Evolutionary conservation across 2,888 invertebrate genomes (phyloP), one percentile per base, ranked within the genome.

Genomic region (Oligia latruncula): DNA sequence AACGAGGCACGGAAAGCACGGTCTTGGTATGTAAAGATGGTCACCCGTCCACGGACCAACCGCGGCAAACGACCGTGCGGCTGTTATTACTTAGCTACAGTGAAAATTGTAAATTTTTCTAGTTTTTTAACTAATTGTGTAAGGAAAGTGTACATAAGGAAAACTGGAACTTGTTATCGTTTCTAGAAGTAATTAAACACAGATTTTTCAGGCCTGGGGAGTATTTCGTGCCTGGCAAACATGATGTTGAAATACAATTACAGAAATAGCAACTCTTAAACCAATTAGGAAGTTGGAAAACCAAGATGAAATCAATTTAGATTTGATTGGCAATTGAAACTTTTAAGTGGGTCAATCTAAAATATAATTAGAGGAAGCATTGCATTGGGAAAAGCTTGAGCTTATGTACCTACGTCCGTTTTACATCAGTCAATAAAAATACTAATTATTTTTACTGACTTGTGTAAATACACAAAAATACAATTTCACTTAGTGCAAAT

Each of bases 221-320:
- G 9, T 9, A 49, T 17, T 74, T 81, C 23, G 11, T 68, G 52
- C 23, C 35, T 62, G 67, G 40, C 60, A 62, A 72, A 58, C 35
- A 66, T 83, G 62, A 74, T 68, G 15, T 68, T 64, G 52, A 74
- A 81, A 74, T 74, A 68, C 40, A 77, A 62, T 77, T 72, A 62
- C 9, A 60, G 29, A 73, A 80, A 83, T 67, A 77, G 49, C 55
- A 49, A 66, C 58, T 62, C 71, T 73, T 70, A 74, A 81, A 84
- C 64, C 83, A 84, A 81, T 84, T 84, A 84, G 58, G 67, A 77
- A 84, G 77, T 84, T 84, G 74, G 62, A 71, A 81, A 81, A 77
- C 23, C 58, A 67, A 83, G 73, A 84, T 84, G 58, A 71, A 84
- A 84, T 77, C 77, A 84, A 84, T 84, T 81, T 62, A 74, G 66